Evolutionary conservation across 2,888 invertebrate genomes (phyloP), one percentile per base, ranked within the genome.

Genomic region (Xylota segnis): DNA sequence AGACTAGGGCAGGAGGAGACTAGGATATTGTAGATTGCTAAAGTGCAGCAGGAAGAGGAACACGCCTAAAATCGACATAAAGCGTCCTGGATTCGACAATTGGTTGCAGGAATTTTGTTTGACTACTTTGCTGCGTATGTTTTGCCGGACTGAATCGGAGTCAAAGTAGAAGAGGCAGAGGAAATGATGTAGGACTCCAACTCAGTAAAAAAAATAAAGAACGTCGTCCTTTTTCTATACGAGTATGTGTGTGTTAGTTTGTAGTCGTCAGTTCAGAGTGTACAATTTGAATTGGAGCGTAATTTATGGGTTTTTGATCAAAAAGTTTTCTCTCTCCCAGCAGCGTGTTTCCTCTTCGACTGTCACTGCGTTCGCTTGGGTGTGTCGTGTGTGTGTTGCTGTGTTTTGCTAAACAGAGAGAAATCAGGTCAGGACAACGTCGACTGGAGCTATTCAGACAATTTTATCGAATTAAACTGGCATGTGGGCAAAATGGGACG

Each of bases 261-360:
- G 63, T 63, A n/a, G 59, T 45, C 40, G 50, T 71, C 56, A 12
- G 56, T 65, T 32, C 43, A 54, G 61, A 32, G 72, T 66, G 43
- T 63, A 47, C 86, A 58, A 76, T 56, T 76, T 63, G 71, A 82
- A 86, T 72, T 82, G 86, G 86, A 86, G 86, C 81, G 72, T 82
- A 86, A 86, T 86, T 86, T 86, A 86, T 82, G 82, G 86, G 76
- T 72, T 86, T 82, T 86, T 82, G 86, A 86, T 86, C 76, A 86
- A 81, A 82, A 76, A 81, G 54, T 86, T 82, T 86, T 76, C 70
- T 37, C 37, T 76, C 58, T 50, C 50, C 10, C 37, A 68, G 32
- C 43, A 52, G n/a, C 1, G 58, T 12, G 37, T 59, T 59, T 9
- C 43, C 43, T 23, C 40, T n/a, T 18, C 61, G 43, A 23, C 40